Evolutionary conservation across 2,113 vertebrate species (phyloP), one percentile per base, ranked within the genome.

Genomic region (Spea bombifrons): DNA sequence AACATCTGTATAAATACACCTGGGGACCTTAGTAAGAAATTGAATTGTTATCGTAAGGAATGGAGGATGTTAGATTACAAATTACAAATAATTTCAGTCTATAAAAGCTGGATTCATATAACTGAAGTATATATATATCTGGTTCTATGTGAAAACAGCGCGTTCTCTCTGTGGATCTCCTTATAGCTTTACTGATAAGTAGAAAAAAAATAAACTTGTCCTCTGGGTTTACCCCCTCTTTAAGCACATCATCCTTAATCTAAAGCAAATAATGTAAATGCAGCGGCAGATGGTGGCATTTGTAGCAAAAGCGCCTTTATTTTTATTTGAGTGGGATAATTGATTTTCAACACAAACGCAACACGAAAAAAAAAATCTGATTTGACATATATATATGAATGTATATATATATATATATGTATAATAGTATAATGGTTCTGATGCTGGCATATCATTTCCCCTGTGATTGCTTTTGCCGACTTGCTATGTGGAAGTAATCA

Each of bases 21-120:
- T 46, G 45, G 65, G 65, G 78, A 67, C 65, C 4, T 16, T 5
- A 61, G 63, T 5, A 57, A 16, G 52, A 15, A 68, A 80, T 74
- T 74, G 16, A 30, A 80, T 68, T 80, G 65, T 73, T 50, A 73
- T 80, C 64, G 61, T 45, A 68, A 16, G 71, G 71, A 74, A 55
- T 48, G 50, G 61, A 44, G 64, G 48, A 49, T 16, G 8, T 61
- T 71, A 71, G 57, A 74, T 68, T 68, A 68, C 16, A 66, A 48
- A 44, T 73, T 61, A 80, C 68, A 74, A 80, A 65, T 45, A 53
- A 45, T 50, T 44, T 17, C 66, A 45, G 61, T 73, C 68, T 80
- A 50, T 43, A 45, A 45, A 48, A 73, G 77, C 43, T 49, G 53
- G 43, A 67, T 48, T 67, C 63, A 73, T 67, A 73, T 73, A 55